These are phyloP conservation scores for Melieria crassipennis DNA, from an alignment of 2,888 invertebrate genomes.

Conservation along the genomic window DNA sequence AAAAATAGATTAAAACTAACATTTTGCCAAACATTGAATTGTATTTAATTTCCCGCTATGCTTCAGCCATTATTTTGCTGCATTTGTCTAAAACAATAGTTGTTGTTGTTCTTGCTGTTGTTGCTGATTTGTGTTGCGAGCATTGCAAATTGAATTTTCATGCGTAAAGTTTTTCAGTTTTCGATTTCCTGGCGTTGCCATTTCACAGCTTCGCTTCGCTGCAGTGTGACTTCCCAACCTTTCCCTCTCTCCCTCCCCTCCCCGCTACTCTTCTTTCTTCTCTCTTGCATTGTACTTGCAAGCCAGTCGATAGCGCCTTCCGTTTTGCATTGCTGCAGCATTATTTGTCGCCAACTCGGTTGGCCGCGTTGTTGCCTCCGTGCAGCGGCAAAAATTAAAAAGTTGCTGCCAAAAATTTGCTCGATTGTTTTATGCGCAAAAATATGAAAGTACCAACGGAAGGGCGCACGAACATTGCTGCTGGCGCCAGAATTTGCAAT, in stretches of 20 bases:
- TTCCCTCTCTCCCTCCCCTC: not conserved
- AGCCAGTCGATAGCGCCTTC: too few relatives aligned
- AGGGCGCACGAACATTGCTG: not conserved
- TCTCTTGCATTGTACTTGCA: too few relatives aligned
- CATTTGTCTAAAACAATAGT: too few relatives aligned
- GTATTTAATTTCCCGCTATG: too few relatives aligned
- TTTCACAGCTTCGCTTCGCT: conserved; percentile 3
- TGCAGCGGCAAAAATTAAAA: conserved; percentile 21
- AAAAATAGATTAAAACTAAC: too few relatives aligned
- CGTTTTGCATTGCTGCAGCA: too few relatives aligned
- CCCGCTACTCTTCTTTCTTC: not conserved
- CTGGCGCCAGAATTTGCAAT: conserved; percentile 3
- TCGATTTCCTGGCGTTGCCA: conserved; percentile 3
- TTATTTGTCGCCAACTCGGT: too few relatives aligned
- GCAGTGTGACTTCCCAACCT: conserved; percentile 11
- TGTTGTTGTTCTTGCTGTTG: not conserved
- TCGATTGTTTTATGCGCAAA: conserved; percentile 23
- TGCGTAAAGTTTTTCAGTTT: conserved; percentile 24
- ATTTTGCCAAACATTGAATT: too few relatives aligned
- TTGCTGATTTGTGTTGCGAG: conserved; percentile 4
- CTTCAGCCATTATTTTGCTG: too few relatives aligned
- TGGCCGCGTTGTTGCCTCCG: not conserved
- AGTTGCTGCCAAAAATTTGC: conserved; percentile 23
- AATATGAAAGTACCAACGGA: conserved; percentile 3
- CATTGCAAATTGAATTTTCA: conserved; percentile 24